Conservation (phyloP, 92 coral and sea anemone species). For the Meandrina meandrites region DNA sequence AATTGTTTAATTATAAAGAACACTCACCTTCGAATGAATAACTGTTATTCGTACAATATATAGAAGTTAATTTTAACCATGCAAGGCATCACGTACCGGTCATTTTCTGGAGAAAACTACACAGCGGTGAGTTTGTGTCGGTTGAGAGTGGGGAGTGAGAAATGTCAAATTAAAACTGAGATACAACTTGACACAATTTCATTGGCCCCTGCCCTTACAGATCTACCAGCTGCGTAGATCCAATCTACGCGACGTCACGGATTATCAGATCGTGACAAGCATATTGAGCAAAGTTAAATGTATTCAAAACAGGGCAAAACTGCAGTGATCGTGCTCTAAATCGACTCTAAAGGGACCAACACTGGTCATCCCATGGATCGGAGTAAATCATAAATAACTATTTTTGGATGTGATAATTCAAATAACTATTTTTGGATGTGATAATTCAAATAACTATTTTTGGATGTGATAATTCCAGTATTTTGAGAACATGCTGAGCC, state of each 20-base stretch:
- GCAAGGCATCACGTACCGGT: not conserved
- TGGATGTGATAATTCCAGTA: not conserved
- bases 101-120: not conserved
- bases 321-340: no score
- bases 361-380: no score
- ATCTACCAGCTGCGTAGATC: not conserved
- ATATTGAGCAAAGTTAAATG: no score
- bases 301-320: no score
- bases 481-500: no score
- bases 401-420: no score
- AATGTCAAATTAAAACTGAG: not conserved
- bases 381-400: no score
- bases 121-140: not conserved
- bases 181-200: not conserved
- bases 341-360: no score
- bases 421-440: no score
- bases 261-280: not conserved
- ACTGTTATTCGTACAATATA: not conserved
- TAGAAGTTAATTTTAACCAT: not conserved
- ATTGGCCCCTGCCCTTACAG: not conserved
- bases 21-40: not conserved
- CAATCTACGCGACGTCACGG: not conserved
- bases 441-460: no score
- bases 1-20: not conserved
- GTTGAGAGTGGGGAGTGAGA: not conserved